Percentiles rank a stretch among this genome's conserved stretches.
phyloP scores from a whole-genome alignment of 2,113 vertebrate species.

The Apteryx mantelli region DNA sequence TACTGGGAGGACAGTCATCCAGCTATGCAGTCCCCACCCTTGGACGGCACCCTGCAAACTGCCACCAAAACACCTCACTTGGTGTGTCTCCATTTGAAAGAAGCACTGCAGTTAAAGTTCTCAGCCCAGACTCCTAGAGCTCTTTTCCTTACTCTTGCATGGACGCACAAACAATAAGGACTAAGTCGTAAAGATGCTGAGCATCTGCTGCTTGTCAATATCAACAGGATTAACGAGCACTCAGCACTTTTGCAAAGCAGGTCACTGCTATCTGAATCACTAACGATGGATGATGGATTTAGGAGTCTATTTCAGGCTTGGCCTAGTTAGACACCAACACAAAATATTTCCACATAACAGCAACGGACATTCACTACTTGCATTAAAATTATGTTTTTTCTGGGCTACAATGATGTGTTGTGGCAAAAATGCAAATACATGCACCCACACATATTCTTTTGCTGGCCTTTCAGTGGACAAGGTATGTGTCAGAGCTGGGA shows the following conservation, averaged over 20 bases:
- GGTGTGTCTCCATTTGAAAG: not conserved
- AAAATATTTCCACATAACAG: not conserved
- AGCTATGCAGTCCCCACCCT: too few relatives aligned
- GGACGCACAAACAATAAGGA: rapidly evolving
- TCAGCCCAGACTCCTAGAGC: not conserved
- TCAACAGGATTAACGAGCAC: not conserved
- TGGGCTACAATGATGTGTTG: not conserved
- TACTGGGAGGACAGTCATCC: not conserved
- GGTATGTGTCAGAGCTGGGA: rapidly evolving
- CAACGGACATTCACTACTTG: rapidly evolving
- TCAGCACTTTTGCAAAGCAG: not conserved
- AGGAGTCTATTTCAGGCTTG: not conserved
- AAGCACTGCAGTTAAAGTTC: not conserved
- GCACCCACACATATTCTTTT: not conserved
- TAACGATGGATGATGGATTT: not conserved
- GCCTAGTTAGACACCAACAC: not conserved
- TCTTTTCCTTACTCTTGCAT: not conserved
- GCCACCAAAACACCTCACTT: rapidly evolving
- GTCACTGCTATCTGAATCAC: not conserved
- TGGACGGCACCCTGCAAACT: rapidly evolving
- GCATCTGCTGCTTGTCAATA: not conserved
- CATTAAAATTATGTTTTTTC: not conserved
- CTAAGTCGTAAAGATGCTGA: not conserved
- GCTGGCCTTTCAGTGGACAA: not conserved
- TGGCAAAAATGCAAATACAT: not conserved